Evolutionary conservation across 2,797 vertebrate species (phyloP).

Genomic region (Enteromius viviparus): DNA sequence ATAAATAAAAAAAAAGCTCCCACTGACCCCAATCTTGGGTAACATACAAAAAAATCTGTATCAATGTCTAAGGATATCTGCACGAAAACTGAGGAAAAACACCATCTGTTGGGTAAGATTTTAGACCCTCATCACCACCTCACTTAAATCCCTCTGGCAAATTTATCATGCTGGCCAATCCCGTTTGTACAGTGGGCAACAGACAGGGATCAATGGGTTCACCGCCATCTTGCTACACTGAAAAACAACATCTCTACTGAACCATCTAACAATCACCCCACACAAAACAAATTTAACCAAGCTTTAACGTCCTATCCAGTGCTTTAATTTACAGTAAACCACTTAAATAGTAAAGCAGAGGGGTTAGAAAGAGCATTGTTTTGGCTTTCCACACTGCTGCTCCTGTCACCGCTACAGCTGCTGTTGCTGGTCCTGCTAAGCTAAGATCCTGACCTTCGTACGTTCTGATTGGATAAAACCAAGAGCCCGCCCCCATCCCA

Average conservation of each 20-base stretch:
- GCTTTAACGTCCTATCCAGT: not conserved
- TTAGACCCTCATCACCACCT: conserved; percentile 55
- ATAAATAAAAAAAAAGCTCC: not conserved
- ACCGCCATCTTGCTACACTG: conserved; percentile 24
- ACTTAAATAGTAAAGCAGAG: not conserved
- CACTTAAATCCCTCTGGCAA: conserved; percentile 70
- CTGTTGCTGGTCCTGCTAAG: conserved; percentile 46
- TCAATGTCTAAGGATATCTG: not conserved
- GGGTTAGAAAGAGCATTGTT: conserved; percentile 20
- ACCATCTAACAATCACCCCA: not conserved
- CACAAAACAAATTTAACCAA: conserved; percentile 4
- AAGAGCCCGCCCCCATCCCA: conserved; percentile 48
- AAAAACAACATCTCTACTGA: not conserved
- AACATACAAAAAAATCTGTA: not conserved
- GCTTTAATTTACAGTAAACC: not conserved
- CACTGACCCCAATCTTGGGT: not conserved
- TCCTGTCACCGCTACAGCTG: conserved; percentile 34
- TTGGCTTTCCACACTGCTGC: conserved; percentile 39
- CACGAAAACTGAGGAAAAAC: conserved; percentile 48
- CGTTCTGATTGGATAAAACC: conserved; percentile 50
- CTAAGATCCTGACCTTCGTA: conserved; percentile 42
- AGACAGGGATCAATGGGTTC: conserved; percentile 10
- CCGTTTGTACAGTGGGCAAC: conserved; percentile 60
- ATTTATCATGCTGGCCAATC: conserved; percentile 67
- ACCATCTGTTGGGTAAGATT: conserved; percentile 48